phyloP scores from a whole-genome alignment of 2,113 vertebrate genomes.

The Microcebus ravelobensis region DNA sequence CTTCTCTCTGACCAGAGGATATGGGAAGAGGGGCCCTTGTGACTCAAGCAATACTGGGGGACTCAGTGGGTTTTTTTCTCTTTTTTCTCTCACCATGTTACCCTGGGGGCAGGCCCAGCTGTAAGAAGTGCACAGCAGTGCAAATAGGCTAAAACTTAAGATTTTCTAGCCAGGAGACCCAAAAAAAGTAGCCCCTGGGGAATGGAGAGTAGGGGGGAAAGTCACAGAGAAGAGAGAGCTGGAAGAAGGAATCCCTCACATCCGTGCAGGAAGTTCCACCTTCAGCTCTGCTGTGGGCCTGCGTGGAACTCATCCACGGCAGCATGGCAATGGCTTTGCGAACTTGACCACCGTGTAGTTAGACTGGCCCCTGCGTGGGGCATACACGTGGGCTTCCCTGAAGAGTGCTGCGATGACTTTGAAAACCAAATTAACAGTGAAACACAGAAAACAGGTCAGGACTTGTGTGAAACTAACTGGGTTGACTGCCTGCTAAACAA shows the following conservation, averaged over 20 bases:
- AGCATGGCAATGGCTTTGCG: rapidly evolving
- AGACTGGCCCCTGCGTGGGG: neutral
- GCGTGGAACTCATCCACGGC: neutral
- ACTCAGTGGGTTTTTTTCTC: neutral
- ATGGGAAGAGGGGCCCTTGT: neutral
- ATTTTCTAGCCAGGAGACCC: neutral
- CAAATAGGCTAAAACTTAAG: neutral
- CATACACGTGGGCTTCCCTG: neutral
- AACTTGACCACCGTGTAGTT: rapidly evolving
- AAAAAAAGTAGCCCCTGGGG: neutral
- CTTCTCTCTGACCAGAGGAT: neutral
- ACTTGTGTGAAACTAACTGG: neutral
- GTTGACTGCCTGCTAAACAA: neutral
- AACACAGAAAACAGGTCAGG: neutral
- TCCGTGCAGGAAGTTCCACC: neutral
- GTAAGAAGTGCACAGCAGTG: neutral
- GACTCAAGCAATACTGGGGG: neutral
- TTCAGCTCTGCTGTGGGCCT: neutral
- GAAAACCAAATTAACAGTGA: neutral
- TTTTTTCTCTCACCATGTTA: neutral
- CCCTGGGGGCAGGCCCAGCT: neutral
- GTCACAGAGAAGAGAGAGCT: neutral
- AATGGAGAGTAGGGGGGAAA: neutral
- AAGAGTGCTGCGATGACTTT: rapidly evolving
- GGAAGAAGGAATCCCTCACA: neutral